A percentile compares a stretch with the other conserved stretches of the same genome.
Evolutionary conservation across 2,888 invertebrate genomes (phyloP).

Genomic region (Tetragonisca angustula): DNA sequence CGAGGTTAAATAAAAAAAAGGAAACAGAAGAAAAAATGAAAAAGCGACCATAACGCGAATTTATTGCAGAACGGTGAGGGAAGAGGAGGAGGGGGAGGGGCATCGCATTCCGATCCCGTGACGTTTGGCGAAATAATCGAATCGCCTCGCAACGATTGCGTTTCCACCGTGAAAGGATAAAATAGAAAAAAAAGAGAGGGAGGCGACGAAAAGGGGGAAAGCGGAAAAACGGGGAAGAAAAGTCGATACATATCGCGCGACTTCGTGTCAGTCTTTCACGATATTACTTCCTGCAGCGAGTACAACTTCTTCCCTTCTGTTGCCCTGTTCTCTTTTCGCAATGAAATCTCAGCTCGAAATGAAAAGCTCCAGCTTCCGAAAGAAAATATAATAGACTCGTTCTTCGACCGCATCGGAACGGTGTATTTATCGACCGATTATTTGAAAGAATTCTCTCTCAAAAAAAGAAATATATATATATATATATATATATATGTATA

Average conservation of each 20-base stretch:
- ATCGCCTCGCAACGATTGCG: slow-evolving; percentile 28
- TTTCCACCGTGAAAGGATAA: not conserved
- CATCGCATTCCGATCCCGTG: slow-evolving; percentile 11
- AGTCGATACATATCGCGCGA: slow-evolving; percentile 27
- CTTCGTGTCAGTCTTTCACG: slow-evolving; percentile 19
- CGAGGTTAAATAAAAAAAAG: not conserved
- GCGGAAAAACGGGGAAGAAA: not conserved
- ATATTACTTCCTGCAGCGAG: slow-evolving; percentile 33
- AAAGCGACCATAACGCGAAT: not conserved
- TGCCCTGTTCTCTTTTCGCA: not conserved
- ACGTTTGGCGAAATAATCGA: slow-evolving; percentile 41
- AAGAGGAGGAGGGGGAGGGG: too few species aligned
- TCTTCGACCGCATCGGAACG: not conserved
- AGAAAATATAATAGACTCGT: not conserved
- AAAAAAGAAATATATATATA: not conserved
- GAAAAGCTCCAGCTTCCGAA: not conserved
- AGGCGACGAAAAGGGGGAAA: not conserved
- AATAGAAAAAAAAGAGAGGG: not conserved
- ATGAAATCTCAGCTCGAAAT: slow-evolving; percentile 11
- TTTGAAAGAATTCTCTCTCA: not conserved
- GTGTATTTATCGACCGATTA: slow-evolving; percentile 5
- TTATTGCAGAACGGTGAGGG: not conserved
- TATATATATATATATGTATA: too few species aligned
- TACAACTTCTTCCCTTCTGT: slow-evolving; percentile 12
- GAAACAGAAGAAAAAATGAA: too few species aligned